phyloP scores from a whole-genome alignment of 1,140 invertebrate genomes.

The Battus philenor region DNA sequence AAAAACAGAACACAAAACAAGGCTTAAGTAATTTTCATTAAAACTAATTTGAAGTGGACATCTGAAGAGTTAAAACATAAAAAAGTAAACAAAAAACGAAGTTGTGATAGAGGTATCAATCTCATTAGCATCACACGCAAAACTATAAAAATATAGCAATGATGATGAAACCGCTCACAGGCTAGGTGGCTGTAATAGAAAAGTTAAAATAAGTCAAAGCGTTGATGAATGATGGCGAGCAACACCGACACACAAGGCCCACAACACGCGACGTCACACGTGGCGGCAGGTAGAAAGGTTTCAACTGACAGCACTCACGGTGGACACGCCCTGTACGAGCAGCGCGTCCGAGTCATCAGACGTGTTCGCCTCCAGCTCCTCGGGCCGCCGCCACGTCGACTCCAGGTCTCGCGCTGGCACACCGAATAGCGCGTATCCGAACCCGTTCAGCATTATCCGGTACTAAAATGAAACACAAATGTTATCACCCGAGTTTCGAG shows the following conservation, averaged over 20 bases:
- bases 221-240: constrained; percentile 12
- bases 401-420: constrained; percentile 83
- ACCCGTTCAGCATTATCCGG: constrained; percentile 85
- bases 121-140: too few species aligned
- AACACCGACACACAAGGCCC: constrained; percentile 17
- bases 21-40: too few species aligned
- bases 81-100: too few species aligned
- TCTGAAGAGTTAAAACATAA: too few species aligned
- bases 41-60: too few species aligned
- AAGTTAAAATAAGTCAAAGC: too few species aligned
- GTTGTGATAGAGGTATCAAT: too few species aligned
- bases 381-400: constrained; percentile 81
- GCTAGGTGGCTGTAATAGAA: too few species aligned
- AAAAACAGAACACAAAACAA: too few species aligned
- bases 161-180: too few species aligned
- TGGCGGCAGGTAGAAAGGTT: constrained; percentile 27
- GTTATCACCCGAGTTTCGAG: too few species aligned
- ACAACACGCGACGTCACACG: constrained; percentile 30
- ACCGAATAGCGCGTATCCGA: constrained; percentile 85
- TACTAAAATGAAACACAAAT: constrained; percentile 76
- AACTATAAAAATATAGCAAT: too few species aligned
- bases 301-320: constrained; percentile 73
- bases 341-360: constrained; percentile 67
- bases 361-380: constrained; percentile 76
- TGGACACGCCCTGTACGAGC: constrained; percentile 64